phyloP scores from a whole-genome alignment of 2,888 invertebrate species.

The Conus canariensis region DNA sequence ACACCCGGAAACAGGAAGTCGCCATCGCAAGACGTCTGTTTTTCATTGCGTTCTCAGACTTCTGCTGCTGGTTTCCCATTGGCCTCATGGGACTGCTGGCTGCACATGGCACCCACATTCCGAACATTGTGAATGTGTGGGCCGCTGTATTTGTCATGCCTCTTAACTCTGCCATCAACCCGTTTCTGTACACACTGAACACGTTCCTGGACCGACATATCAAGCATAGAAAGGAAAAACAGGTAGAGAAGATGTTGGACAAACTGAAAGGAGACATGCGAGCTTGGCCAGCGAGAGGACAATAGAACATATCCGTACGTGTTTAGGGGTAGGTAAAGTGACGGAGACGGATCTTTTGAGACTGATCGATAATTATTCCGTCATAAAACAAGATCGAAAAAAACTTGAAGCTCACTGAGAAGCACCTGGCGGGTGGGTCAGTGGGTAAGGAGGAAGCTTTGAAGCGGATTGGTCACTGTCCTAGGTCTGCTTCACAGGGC shows the following conservation, averaged over 20 bases:
- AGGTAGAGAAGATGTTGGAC: neutral
- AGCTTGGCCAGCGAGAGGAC: neutral
- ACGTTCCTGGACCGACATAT: neutral
- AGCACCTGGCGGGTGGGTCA: too few relatives aligned
- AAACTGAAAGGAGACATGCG: neutral
- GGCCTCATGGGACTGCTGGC: constrained; percentile 46
- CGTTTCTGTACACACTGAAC: constrained; percentile 58
- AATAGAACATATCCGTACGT: neutral
- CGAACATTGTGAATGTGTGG: constrained; percentile 44
- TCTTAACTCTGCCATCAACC: constrained; percentile 81
- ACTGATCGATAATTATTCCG: too few relatives aligned
- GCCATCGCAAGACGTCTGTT: constrained; percentile 3
- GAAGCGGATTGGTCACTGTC: too few relatives aligned
- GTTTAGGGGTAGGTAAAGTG: too few relatives aligned
- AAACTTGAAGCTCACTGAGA: too few relatives aligned
- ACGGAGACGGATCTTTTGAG: too few relatives aligned
- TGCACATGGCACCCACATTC: constrained; percentile 35
- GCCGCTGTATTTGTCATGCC: constrained; percentile 80
- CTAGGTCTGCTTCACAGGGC: too few relatives aligned
- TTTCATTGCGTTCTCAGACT: neutral
- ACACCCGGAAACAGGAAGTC: neutral
- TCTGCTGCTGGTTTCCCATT: constrained; percentile 33
- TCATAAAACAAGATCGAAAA: too few relatives aligned
- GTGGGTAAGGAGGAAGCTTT: too few relatives aligned
- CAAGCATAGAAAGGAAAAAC: neutral